Evolutionary conservation across 2,888 invertebrate genomes (phyloP).

Genomic region (Anthophora plumipes): DNA sequence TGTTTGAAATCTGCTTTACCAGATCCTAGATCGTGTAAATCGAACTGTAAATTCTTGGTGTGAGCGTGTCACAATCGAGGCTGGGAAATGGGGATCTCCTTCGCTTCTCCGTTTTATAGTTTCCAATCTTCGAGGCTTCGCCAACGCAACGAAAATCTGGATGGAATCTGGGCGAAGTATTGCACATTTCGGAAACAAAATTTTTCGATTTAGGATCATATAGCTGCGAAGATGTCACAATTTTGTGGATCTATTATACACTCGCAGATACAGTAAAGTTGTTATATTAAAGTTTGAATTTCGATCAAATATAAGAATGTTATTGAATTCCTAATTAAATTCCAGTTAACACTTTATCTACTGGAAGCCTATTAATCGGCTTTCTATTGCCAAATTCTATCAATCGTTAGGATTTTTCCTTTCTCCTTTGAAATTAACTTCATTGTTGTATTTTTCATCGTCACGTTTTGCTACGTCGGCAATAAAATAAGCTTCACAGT

Average conservation of each 20-base stretch:
- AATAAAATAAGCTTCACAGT: conserved; percentile 2
- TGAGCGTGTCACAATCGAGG: conserved; percentile 20
- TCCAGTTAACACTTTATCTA: too few relatives aligned
- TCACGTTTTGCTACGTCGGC: not conserved
- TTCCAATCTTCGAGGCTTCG: conserved; percentile 50
- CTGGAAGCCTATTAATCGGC: too few relatives aligned
- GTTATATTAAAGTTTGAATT: too few relatives aligned
- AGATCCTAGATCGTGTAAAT: conserved; percentile 45
- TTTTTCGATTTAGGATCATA: not conserved
- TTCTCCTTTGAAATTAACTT: not conserved
- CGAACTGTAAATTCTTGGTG: conserved; percentile 31
- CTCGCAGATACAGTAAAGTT: too few relatives aligned
- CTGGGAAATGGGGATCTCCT: conserved; percentile 16
- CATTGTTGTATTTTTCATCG: not conserved
- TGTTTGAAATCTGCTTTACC: conserved; percentile 43
- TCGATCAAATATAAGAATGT: too few relatives aligned
- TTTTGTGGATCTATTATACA: not conserved
- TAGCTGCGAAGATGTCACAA: not conserved
- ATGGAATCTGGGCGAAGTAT: not conserved
- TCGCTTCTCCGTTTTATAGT: conserved; percentile 47
- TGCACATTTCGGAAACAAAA: not conserved
- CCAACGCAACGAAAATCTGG: conserved; percentile 30
- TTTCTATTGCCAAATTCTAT: too few relatives aligned
- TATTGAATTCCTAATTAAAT: too few relatives aligned
- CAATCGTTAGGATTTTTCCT: too few relatives aligned